Conservation (phyloP, 2,797 vertebrate genomes). For the Hemibagrus guttatus region DNA sequence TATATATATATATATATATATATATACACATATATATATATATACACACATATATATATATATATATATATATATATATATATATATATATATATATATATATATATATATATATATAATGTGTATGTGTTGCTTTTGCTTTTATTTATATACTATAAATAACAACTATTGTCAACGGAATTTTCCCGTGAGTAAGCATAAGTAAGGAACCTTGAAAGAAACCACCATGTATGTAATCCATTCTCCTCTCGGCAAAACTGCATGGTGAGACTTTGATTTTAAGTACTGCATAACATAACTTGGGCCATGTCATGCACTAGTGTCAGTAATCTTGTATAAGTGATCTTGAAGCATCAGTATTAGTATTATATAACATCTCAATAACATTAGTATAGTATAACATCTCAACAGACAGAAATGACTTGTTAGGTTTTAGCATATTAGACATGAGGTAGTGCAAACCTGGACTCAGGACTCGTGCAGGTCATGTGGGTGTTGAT, state of each 20-base stretch:
- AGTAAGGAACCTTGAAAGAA: constrained; percentile 5
- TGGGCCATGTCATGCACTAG: background rate
- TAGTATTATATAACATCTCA: background rate
- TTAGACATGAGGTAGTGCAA: background rate
- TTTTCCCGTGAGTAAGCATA: background rate
- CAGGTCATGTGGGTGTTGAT: background rate
- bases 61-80: too few relatives aligned
- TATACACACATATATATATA: too few relatives aligned
- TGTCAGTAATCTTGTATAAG: too few relatives aligned
- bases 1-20: too few relatives aligned
- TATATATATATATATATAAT: too few relatives aligned
- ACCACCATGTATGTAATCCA: background rate
- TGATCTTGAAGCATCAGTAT: background rate
- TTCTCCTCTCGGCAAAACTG: background rate
- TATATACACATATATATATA: too few relatives aligned
- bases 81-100: too few relatives aligned
- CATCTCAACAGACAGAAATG: background rate
- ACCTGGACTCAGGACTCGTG: background rate
- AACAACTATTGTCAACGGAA: background rate
- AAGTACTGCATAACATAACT: background rate
- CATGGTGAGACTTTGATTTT: background rate
- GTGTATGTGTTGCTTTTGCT: background rate
- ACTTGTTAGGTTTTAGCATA: background rate
- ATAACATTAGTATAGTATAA: background rate
- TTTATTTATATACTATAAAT: too few relatives aligned